Percentiles rank a stretch among this genome's conserved stretches.
These are phyloP conservation scores for Sesia apiformis DNA, from an alignment of 2,888 invertebrate species.

Conservation along the genomic window DNA sequence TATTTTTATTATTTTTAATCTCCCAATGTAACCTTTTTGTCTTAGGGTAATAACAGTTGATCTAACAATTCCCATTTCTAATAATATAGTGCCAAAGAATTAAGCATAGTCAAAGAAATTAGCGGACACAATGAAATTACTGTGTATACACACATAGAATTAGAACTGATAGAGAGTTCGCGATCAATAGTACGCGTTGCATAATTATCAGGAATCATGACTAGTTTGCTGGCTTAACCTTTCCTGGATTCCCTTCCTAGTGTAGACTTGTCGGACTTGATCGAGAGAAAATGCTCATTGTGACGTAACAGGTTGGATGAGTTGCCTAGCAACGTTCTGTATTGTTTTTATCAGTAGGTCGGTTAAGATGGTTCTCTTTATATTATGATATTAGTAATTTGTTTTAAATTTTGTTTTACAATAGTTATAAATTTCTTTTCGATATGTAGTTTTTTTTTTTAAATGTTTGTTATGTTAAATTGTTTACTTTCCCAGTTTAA, in stretches of 20 bases:
- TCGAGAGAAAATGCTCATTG: constrained; percentile 31
- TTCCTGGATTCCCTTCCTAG: constrained; percentile 43
- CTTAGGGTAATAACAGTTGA: no score
- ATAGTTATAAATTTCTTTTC: not conserved
- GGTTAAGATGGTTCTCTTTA: no score
- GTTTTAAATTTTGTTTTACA: not conserved
- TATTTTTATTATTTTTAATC: no score
- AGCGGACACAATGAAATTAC: no score
- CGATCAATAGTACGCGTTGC: not conserved
- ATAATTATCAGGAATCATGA: not conserved
- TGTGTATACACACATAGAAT: no score
- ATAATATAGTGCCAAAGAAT: no score
- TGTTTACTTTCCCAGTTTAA: not conserved
- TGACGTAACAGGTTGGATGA: constrained; percentile 28
- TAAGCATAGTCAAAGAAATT: no score
- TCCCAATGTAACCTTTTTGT: no score
- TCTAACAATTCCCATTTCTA: no score
- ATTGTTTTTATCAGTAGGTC: not conserved
- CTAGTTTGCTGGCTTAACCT: constrained; percentile 2
- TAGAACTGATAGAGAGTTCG: no score
- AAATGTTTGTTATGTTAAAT: not conserved
- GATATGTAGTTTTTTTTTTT: not conserved
- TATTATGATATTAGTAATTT: no score
- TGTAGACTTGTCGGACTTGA: constrained; percentile 22
- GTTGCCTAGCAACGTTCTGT: not conserved